Base-by-base conservation (phyloP, 2,888 invertebrate genomes). In the Spialia ferax region DNA sequence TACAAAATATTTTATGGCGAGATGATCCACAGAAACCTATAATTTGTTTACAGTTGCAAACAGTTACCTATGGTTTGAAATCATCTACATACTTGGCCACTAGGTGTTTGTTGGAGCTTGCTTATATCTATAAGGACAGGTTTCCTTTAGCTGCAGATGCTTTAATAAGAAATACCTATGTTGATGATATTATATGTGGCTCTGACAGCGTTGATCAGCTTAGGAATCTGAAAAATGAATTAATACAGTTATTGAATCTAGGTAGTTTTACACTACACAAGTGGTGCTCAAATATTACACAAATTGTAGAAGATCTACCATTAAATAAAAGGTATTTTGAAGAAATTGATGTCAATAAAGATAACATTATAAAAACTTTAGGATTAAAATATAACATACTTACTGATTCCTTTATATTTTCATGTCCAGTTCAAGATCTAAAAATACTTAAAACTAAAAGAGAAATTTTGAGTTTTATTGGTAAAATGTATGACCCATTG, bases 361-460 rank as follows among this genome's bases (percentile, higher is more conserved):
- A 45, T 8, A 15, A 45, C n/a, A 45, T 45, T 8, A 18, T 45
- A 7, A 45, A 45, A 45, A 45, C 45, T 45, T 45, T 45, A 45
- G 45, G 45, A 7, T 7, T 45, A 18, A 45, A 45, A 45, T 45
- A 8, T 10, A 10, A 42, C 8, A 18, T 42, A 18, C 6, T 42
- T 15, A n/a, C 13, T 42, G 42, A 42, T 15, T 15, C n/a, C 0
- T 42, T 42, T 0, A 7, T 15, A 1, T 15, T 42, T 42, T 15
- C 15, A 4, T 15, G 42, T 42, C 42, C 42, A 26, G 26, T 26
- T 26, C 26, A 26, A 3, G 26, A 26, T 26, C 26, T 26, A 26
- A 26, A 26, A 26, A 7, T 7, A 26, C 3, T 26, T 26, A 26
- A 42, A 15, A 42, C 42, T 7, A 42, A 42, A 42, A 15, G 42